Evolutionary conservation across 2,113 vertebrate genomes (phyloP), one percentile per base, ranked within the genome.

Genomic region (Fulica atra): DNA sequence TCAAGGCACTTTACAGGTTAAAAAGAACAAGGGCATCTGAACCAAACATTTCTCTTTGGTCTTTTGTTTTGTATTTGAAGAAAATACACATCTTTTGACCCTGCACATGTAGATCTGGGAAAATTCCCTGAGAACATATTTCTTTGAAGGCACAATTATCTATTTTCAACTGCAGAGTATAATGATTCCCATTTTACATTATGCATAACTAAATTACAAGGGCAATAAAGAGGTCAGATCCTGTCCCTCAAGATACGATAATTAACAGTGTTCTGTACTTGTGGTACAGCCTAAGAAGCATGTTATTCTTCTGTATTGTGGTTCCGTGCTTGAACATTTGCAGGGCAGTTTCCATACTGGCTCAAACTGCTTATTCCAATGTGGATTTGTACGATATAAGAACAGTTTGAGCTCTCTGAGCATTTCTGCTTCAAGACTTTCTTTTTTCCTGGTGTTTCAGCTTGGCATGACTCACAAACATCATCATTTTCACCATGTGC

Each of bases 171-270:
- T 80, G 50, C 64, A 91, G 38, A 84, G 54, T 73, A 85, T 64
- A 92, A 79, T 85, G 40, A 70, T 31, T 76, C n/a, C 6, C 35
- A 21, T 61, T 96, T 96, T 89, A 92, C 95, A 92, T 79, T 96
- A 92, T 91, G 73, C 35, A 86, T 7, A 4, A 84, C 60, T 93
- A 70, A 86, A 78, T 94, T 90, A 91, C 57, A 69, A 93, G 48
- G n/a, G 35, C 14, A 42, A 86, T 69, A 56, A 71, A 78, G 87
- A 88, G 88, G 88, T 92, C 83, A 82, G 36, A 83, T 80, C 33
- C 35, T 86, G 78, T 92, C 88, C 86, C 69, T 95, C 56, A 66
- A 46, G 59, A 44, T 61, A 86, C 78, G 66, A 59, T 77, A 87
- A 80, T 94, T 94, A 92, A 91, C 63, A 71, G 29, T 31, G 40